Evolutionary conservation across 1,140 invertebrate species (phyloP).

Genomic region (Eueides isabella): DNA sequence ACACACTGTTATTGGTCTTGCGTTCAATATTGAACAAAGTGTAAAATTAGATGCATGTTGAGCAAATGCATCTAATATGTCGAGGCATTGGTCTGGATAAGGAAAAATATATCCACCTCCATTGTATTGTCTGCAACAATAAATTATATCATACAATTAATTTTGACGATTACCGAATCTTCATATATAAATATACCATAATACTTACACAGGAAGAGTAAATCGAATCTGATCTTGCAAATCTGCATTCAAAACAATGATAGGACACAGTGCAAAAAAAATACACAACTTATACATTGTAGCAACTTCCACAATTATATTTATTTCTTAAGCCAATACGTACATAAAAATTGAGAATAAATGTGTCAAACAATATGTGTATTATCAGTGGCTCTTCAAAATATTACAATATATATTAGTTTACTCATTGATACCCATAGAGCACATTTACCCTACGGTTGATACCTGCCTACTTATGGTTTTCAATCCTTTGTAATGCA

Average conservation of each 20-base stretch:
- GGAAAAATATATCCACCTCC: slow-evolving; percentile 36
- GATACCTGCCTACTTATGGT: no score
- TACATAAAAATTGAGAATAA: no score
- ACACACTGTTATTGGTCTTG: slow-evolving; percentile 82
- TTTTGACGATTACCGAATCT: background rate
- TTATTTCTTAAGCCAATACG: background rate
- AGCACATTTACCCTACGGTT: no score
- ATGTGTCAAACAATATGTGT: no score
- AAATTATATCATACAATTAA: background rate
- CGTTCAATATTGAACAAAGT: slow-evolving; percentile 80
- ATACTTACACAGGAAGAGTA: slow-evolving; percentile 22
- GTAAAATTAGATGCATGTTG: slow-evolving; percentile 78
- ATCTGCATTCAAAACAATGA: slow-evolving; percentile 22
- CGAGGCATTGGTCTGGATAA: slow-evolving; percentile 55
- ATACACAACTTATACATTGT: background rate
- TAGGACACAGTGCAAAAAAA: slow-evolving; percentile 14
- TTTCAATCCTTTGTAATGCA: no score
- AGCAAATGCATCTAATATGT: slow-evolving; percentile 73
- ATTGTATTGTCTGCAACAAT: slow-evolving; percentile 47
- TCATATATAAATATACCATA: background rate
- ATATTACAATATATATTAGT: no score
- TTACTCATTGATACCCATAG: no score
- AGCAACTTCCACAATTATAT: background rate
- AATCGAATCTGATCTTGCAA: slow-evolving; percentile 9
- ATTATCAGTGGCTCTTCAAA: no score